Conservation (phyloP, 2,888 invertebrate species). For the Phalera bucephala region DNA sequence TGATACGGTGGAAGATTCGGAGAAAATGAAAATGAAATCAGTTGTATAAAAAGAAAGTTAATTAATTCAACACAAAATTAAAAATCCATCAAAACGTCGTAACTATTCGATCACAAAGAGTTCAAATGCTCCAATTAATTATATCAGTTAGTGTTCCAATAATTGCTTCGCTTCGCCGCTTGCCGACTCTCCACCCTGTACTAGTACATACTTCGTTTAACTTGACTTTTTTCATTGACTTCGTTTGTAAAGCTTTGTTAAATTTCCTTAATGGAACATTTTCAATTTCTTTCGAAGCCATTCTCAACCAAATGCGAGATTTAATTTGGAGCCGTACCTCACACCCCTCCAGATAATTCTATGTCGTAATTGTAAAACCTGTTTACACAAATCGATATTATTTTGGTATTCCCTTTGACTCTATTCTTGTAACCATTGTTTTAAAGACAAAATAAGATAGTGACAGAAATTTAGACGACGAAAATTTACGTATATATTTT, state of each 20-base stretch:
- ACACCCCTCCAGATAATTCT: slow-evolving; percentile 9
- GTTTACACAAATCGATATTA: slow-evolving; percentile 4
- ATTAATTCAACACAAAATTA: slow-evolving; percentile 19
- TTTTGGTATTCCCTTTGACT: slow-evolving; percentile 6
- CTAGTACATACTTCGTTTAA: too few species aligned
- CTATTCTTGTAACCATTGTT: slow-evolving; percentile 9
- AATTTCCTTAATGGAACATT: too few species aligned
- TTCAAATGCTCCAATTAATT: slow-evolving; percentile 42
- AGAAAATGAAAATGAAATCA: not conserved
- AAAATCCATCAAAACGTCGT: too few species aligned
- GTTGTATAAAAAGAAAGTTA: slow-evolving; percentile 1
- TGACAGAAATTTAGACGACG: slow-evolving; percentile 3
- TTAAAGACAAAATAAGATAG: too few species aligned
- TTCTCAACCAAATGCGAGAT: slow-evolving; percentile 20
- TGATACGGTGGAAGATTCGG: not conserved
- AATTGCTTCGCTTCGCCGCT: slow-evolving; percentile 50
- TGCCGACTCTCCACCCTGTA: slow-evolving; percentile 37
- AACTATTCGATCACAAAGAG: slow-evolving; percentile 34
- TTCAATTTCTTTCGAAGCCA: slow-evolving; percentile 34
- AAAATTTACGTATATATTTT: slow-evolving; percentile 7
- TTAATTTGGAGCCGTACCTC: slow-evolving; percentile 23
- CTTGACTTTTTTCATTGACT: slow-evolving; percentile 39
- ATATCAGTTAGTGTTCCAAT: slow-evolving; percentile 61
- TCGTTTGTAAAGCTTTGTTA: slow-evolving; percentile 40
- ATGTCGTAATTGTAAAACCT: slow-evolving; percentile 16